Conservation (phyloP, 2,797 vertebrate genomes). For the Clarias laeviceps region DNA sequence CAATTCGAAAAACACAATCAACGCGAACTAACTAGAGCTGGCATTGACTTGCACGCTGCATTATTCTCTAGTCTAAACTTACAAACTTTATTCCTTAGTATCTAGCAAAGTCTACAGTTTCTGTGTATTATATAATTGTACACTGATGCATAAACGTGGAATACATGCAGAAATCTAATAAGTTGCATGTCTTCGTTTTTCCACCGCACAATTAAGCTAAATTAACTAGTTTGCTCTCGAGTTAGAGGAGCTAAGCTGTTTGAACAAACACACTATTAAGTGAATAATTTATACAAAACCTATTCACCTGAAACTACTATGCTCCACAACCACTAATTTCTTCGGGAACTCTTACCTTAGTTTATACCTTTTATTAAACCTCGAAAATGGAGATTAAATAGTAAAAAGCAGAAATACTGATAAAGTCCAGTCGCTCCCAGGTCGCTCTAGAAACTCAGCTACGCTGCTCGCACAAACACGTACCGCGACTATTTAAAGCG, state of each 20-base stretch:
- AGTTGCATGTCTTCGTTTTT: background rate
- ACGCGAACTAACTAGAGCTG: no score
- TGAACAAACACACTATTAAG: background rate
- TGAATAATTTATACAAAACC: background rate
- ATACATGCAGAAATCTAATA: background rate
- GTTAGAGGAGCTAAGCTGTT: background rate
- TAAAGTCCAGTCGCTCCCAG: no score
- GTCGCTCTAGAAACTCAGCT: background rate
- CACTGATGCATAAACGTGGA: background rate
- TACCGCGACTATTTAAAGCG: slow-evolving; percentile 72
- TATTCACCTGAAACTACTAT: background rate
- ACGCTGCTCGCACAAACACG: background rate
- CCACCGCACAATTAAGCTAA: background rate
- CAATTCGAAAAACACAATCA: background rate
- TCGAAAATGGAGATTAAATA: background rate
- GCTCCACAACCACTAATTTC: background rate
- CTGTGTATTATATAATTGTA: no score
- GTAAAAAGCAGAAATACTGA: background rate
- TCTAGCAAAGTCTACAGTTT: no score
- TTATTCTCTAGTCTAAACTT: no score
- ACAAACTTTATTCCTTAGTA: no score
- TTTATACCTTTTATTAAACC: background rate
- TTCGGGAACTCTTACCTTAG: background rate
- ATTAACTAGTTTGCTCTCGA: background rate
- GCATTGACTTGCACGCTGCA: background rate